Conservation (phyloP, 1,140 invertebrate species). For the Calliphora vicina region DNA sequence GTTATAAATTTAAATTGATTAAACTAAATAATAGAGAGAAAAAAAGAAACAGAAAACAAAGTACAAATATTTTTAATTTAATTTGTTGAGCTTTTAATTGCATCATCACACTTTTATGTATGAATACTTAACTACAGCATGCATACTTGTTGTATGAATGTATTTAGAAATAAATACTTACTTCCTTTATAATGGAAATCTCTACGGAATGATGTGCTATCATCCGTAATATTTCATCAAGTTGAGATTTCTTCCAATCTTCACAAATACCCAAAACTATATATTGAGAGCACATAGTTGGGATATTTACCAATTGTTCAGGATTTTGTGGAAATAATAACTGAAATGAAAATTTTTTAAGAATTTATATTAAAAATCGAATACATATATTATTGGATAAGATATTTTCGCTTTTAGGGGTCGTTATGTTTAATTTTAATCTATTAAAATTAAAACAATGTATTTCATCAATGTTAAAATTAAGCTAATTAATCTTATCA, state of each 20-base stretch:
- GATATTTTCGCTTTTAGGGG: too few relatives aligned
- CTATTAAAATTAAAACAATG: too few relatives aligned
- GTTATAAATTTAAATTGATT: constrained; percentile 55
- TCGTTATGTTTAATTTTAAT: too few relatives aligned
- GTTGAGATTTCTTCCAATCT: constrained; percentile 51
- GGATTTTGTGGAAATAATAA: constrained; percentile 55
- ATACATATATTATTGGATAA: too few relatives aligned
- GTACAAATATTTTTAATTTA: background rate
- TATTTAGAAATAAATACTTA: constrained; percentile 35
- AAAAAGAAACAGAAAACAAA: constrained; percentile 17
- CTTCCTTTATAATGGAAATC: constrained; percentile 45
- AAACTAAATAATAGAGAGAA: constrained; percentile 35
- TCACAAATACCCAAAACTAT: constrained; percentile 56
- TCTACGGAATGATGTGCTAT: constrained; percentile 50
- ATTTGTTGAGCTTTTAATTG: background rate
- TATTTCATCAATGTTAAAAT: too few relatives aligned
- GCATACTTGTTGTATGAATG: background rate
- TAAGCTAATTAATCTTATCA: too few relatives aligned
- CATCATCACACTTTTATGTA: background rate
- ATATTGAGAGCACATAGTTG: constrained; percentile 51
- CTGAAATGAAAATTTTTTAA: too few relatives aligned
- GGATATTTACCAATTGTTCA: constrained; percentile 49
- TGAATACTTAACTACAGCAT: too few relatives aligned
- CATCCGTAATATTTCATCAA: constrained; percentile 46
- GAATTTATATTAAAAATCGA: too few relatives aligned